Evolutionary conservation across 1,140 invertebrate genomes (phyloP), one percentile per base, ranked within the genome.

Genomic region (Trypoxylus dichotomus): DNA sequence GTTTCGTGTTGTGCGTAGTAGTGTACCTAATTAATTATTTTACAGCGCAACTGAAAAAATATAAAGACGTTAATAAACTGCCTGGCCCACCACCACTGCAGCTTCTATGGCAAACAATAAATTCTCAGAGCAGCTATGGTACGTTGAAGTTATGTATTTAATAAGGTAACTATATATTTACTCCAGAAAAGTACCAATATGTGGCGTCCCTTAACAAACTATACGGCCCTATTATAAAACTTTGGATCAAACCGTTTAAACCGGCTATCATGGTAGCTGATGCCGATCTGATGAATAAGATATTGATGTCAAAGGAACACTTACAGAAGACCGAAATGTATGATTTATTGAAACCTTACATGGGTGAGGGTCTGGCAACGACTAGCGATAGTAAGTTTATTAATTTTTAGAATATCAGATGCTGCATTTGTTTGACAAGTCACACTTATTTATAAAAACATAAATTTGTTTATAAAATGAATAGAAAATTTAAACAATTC

Each of bases 281-380:
- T 10, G 8, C 15, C 5, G 60, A 68, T 10, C 3, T 68, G 8
- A 68, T 68, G 60, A 24, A 27, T 1, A 68, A 29, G 11, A 68
- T 68, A 68, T 68, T 68, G 60, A 1, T 24, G 24, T 68, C 60
- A 25, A 68, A 68, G 60, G 27, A 68, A 24, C 60, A 68, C 27
- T 24, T 68, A 11, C 1, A 3, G 13, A 68, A 68, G 21, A 68
- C 21, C 8, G 5, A 68, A 25, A 68, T n/a, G 24, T 68, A 68
- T 25, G 60, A 68, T 29, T 2, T 68, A 15, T 13, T 68, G 27
- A 68, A 29, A 2, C 60, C 60, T 10, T 25, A 27, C 13, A 11
- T 68, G 8, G 60, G 60, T 5, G 60, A 68, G 27, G 60, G 60
- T 68, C 25, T 68, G 11, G 60, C 24, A 68, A 68, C 60, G 2